These are phyloP conservation scores for Aldrovandia affinis DNA, from an alignment of 2,797 vertebrate genomes.

Conservation along the genomic window DNA sequence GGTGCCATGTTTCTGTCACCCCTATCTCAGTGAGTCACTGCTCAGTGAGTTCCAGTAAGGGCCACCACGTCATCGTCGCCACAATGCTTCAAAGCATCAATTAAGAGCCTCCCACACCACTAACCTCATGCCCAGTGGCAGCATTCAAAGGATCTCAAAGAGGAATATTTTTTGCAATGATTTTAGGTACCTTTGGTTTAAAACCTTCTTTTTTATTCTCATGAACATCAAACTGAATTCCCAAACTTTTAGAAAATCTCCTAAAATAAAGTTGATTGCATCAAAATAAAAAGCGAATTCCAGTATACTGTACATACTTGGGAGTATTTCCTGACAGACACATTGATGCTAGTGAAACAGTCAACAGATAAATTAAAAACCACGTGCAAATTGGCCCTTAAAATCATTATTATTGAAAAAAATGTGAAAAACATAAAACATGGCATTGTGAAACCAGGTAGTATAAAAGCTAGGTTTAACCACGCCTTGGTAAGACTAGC, in stretches of 20 bases:
- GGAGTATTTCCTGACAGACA: background rate
- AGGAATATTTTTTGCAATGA: constrained; percentile 3
- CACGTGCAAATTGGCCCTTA: background rate
- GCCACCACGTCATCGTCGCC: constrained; percentile 46
- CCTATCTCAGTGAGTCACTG: constrained; percentile 58
- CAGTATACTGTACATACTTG: background rate
- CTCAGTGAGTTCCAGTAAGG: constrained; percentile 54
- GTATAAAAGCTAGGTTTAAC: background rate
- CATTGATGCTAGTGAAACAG: background rate
- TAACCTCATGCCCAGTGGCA: background rate
- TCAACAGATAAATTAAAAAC: too few species aligned
- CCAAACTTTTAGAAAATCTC: background rate
- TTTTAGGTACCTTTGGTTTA: background rate
- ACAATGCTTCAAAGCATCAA: constrained; percentile 46
- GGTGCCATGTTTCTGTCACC: constrained; percentile 60
- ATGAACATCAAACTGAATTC: background rate
- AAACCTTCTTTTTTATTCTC: background rate
- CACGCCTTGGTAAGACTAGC: constrained; percentile 10
- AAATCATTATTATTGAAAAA: constrained; percentile 12
- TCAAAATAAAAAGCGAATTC: background rate
- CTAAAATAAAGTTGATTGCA: background rate
- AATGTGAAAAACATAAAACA: too few species aligned
- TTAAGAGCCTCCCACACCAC: constrained; percentile 41
- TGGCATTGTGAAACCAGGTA: constrained; percentile 31
- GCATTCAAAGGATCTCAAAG: background rate